Conservation (phyloP, 2,797 vertebrate genomes). For the Karalla daura region DNA sequence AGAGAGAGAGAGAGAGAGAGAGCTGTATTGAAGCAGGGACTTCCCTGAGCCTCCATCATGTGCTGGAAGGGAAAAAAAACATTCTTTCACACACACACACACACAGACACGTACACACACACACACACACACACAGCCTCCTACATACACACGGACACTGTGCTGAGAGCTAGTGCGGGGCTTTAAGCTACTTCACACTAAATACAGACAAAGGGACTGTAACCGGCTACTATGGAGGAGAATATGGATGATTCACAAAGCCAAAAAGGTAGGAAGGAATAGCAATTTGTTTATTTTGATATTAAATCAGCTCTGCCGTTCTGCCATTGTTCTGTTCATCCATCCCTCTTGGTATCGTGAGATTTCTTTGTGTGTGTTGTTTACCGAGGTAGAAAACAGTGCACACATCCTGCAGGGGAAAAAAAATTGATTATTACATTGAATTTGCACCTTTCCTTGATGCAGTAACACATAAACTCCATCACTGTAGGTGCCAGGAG, state of each 20-base stretch:
- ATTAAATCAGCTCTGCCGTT: conserved; percentile 30
- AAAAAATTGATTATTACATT: background rate
- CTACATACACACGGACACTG: conserved; percentile 47
- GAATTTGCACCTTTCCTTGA: background rate
- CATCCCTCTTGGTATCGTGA: conserved; percentile 32
- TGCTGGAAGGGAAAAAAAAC: conserved; percentile 71
- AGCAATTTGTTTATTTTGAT: conserved; percentile 4
- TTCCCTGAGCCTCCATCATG: conserved; percentile 80
- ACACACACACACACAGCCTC: conserved; percentile 56
- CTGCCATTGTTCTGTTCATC: conserved; percentile 57
- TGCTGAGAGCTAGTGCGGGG: conserved; percentile 68
- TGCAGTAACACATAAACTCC: too few species aligned
- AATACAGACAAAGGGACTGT: conserved; percentile 75
- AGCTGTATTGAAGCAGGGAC: conserved; percentile 65
- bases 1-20: conserved; percentile 44
- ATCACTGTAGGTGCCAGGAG: background rate
- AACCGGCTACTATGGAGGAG: conserved; percentile 91
- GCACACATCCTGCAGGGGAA: conserved; percentile 18
- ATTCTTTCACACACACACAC: conserved; percentile 27
- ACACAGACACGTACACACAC: conserved; percentile 29
- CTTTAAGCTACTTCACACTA: conserved; percentile 69
- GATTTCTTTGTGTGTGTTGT: conserved; percentile 61
- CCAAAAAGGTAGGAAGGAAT: conserved; percentile 91
- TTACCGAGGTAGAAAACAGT: conserved; percentile 14
- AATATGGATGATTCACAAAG: conserved; percentile 98